Percentiles rank a stretch among this genome's conserved stretches.
These are phyloP conservation scores for Rhombomys opimus DNA, from an alignment of 2,113 vertebrate genomes.

Conservation along the genomic window DNA sequence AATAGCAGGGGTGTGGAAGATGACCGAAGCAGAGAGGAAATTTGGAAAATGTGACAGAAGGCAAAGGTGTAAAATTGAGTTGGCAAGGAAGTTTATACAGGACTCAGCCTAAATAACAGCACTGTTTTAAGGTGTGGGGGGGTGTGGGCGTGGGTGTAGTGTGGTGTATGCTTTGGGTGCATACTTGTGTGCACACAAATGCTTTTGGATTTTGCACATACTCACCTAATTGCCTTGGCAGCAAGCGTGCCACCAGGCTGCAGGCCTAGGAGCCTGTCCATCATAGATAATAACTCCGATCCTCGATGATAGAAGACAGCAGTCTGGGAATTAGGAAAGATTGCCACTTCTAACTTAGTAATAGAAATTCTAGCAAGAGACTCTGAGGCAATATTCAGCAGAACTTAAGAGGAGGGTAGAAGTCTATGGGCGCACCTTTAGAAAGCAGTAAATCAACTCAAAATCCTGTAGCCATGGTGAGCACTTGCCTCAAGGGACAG, in stretches of 20 bases:
- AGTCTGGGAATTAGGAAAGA: background rate
- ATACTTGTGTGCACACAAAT: too few species aligned
- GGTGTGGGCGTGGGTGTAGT: background rate
- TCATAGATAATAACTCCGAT: background rate
- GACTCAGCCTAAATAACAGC: background rate
- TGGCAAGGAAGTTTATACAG: background rate
- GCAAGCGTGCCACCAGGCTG: background rate
- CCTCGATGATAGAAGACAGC: background rate
- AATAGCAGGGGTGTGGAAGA: background rate
- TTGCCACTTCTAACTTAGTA: background rate
- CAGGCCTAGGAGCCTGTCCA: background rate
- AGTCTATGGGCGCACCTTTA: background rate
- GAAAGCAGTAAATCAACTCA: conserved; percentile 39
- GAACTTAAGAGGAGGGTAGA: background rate
- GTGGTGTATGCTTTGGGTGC: too few species aligned
- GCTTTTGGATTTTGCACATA: background rate
- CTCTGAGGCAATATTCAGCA: background rate
- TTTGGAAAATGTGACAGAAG: background rate
- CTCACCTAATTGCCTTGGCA: background rate
- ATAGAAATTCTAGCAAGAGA: background rate
- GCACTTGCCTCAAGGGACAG: background rate
- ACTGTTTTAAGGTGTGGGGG: too few species aligned
- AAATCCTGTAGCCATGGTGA: background rate
- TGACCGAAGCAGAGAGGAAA: background rate
- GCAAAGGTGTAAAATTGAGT: background rate